These are phyloP conservation scores for Platyrinchus mystaceus DNA, from an alignment of 2,797 vertebrate genomes.

Conservation along the genomic window DNA sequence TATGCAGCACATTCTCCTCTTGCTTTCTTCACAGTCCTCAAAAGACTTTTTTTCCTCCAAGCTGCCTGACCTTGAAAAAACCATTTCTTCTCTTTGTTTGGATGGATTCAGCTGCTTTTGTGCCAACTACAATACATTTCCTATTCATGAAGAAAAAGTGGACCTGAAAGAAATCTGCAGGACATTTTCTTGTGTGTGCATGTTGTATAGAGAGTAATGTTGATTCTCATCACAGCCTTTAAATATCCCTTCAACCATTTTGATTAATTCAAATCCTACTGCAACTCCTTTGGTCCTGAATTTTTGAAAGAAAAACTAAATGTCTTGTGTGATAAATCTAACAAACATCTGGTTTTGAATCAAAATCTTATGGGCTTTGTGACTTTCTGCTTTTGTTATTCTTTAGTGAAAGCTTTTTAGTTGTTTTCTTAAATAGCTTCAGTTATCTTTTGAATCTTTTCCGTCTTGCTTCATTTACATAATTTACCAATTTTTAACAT, in stretches of 20 bases:
- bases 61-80: not conserved
- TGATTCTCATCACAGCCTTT: not conserved
- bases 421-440: not conserved
- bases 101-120: not conserved
- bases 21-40: not conserved
- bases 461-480: conserved; percentile 12
- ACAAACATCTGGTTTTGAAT: conserved; percentile 14
- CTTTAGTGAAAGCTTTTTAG: not conserved
- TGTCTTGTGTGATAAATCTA: not conserved
- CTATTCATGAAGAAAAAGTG: not conserved
- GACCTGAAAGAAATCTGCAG: conserved; percentile 17
- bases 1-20: not conserved
- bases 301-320: conserved; percentile 30
- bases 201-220: not conserved
- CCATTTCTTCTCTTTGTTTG: not conserved
- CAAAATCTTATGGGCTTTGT: not conserved
- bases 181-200: fast-evolving
- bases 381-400: conserved; percentile 5
- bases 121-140: not conserved
- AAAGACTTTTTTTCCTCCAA: not conserved
- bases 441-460: not conserved
- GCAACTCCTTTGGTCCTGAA: not conserved
- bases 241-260: not conserved
- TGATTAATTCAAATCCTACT: not conserved
- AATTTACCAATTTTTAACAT: not conserved